Evolutionary conservation across 2,113 vertebrate genomes (phyloP).

Genomic region (Mandrillus leucophaeus): DNA sequence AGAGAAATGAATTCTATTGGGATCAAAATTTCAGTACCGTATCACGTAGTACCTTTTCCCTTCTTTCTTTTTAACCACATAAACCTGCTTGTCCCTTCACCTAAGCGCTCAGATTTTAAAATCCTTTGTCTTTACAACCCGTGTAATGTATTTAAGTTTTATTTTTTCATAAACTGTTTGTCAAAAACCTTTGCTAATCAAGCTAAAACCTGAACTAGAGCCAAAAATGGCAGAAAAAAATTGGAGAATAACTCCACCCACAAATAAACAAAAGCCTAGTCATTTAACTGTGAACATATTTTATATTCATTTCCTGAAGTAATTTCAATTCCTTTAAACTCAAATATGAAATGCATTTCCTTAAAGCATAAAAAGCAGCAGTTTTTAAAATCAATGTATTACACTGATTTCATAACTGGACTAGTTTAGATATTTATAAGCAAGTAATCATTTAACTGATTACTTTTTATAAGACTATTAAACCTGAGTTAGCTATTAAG

Average conservation of each 20-base stretch:
- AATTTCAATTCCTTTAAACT: slow-evolving; percentile 70
- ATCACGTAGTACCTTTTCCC: slow-evolving; percentile 79
- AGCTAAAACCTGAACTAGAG: slow-evolving; percentile 70
- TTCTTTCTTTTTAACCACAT: slow-evolving; percentile 75
- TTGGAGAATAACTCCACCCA: slow-evolving; percentile 40
- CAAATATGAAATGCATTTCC: slow-evolving; percentile 63
- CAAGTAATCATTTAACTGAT: slow-evolving; percentile 74
- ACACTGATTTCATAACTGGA: slow-evolving; percentile 71
- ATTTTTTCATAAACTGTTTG: slow-evolving; percentile 49
- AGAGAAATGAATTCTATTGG: slow-evolving; percentile 88
- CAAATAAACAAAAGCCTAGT: slow-evolving; percentile 66
- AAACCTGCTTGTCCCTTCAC: slow-evolving; percentile 77
- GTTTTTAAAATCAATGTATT: slow-evolving; percentile 58
- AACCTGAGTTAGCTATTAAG: slow-evolving; percentile 64
- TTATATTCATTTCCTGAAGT: slow-evolving; percentile 69
- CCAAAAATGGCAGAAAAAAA: slow-evolving; percentile 69
- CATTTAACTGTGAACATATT: slow-evolving; percentile 70
- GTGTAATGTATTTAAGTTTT: slow-evolving; percentile 65
- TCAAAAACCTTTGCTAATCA: slow-evolving; percentile 68
- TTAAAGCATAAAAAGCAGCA: slow-evolving; percentile 67
- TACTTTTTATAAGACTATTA: slow-evolving; percentile 69
- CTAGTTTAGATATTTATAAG: slow-evolving; percentile 68
- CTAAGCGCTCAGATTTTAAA: slow-evolving; percentile 74
- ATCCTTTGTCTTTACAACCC: slow-evolving; percentile 62
- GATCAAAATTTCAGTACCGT: slow-evolving; percentile 87